phyloP scores from a whole-genome alignment of 2,797 vertebrate genomes.

The Darevskia mixta region DNA sequence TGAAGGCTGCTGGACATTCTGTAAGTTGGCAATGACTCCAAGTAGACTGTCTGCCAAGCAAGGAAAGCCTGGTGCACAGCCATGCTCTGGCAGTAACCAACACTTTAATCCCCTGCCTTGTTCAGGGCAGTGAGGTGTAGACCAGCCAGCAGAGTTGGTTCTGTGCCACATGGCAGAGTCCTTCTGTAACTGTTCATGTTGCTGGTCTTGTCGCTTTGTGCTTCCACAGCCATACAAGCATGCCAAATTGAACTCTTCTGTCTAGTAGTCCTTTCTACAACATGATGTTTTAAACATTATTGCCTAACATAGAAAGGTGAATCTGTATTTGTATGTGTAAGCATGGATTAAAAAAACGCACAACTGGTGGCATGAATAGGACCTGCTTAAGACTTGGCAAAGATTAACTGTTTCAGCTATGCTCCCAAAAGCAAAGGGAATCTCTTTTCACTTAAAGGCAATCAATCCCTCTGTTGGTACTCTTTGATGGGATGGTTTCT shows the following conservation, averaged over 20 bases:
- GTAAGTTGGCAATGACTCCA: constrained; percentile 60
- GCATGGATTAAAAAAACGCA: background rate
- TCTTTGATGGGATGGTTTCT: background rate
- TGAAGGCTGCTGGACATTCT: constrained; percentile 35
- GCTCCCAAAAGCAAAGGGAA: background rate
- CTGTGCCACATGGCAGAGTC: background rate
- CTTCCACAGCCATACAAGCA: background rate
- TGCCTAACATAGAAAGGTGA: background rate
- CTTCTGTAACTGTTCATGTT: background rate
- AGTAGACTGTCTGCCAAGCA: constrained; percentile 60
- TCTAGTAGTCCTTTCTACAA: background rate
- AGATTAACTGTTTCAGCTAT: background rate
- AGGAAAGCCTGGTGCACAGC: constrained; percentile 46
- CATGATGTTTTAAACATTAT: fast-evolving
- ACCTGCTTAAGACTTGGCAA: background rate
- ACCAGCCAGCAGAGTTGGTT: constrained; percentile 11
- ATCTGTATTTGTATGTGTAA: background rate
- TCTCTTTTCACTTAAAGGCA: background rate
- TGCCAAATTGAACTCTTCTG: background rate
- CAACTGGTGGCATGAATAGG: background rate
- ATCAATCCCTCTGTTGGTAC: background rate
- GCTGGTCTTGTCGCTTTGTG: fast-evolving
- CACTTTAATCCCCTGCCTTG: constrained; percentile 5
- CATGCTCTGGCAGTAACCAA: constrained; percentile 41
- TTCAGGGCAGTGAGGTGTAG: background rate